phyloP scores from a whole-genome alignment of 1,140 invertebrate genomes.

The Drosophila tropicalis region DNA sequence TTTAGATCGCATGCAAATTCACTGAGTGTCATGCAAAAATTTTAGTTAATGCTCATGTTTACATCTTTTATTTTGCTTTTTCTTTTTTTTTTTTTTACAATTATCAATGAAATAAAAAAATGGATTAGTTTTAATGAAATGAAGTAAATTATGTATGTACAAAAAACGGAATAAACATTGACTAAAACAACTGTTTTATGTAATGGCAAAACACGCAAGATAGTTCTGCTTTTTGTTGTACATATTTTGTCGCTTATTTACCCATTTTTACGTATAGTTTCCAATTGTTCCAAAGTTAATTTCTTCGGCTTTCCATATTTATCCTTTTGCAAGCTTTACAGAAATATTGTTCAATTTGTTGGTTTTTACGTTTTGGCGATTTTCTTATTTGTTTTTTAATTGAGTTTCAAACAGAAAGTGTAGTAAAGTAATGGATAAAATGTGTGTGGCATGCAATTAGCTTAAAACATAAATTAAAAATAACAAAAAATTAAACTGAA shows the following conservation, averaged over 20 bases:
- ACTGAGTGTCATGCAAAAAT: slow-evolving; percentile 57
- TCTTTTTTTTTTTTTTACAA: slow-evolving; percentile 22
- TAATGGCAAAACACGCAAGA: slow-evolving; percentile 51
- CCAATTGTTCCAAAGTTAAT: slow-evolving; percentile 93
- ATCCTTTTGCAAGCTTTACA: slow-evolving; percentile 94
- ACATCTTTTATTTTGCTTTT: neutral
- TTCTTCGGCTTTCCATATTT: slow-evolving; percentile 93
- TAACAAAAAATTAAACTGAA: slow-evolving; percentile 13
- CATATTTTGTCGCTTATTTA: slow-evolving; percentile 86
- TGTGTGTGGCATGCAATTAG: neutral
- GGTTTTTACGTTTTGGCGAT: slow-evolving; percentile 38
- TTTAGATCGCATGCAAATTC: slow-evolving; percentile 9
- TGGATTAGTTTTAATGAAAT: slow-evolving; percentile 37
- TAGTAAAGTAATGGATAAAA: slow-evolving; percentile 11
- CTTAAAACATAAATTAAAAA: neutral
- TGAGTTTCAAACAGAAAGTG: slow-evolving; percentile 18
- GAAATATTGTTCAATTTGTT: slow-evolving; percentile 84
- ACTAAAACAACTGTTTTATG: slow-evolving; percentile 49
- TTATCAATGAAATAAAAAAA: slow-evolving; percentile 48
- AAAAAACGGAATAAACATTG: slow-evolving; percentile 52
- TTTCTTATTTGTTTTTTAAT: neutral
- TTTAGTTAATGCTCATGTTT: slow-evolving; percentile 7
- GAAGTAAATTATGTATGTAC: slow-evolving; percentile 36
- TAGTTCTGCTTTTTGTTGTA: slow-evolving; percentile 35
- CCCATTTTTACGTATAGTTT: slow-evolving; percentile 92